These are phyloP conservation scores for Cyclophora punctaria DNA, from an alignment of 2,888 invertebrate species.

Conservation along the genomic window DNA sequence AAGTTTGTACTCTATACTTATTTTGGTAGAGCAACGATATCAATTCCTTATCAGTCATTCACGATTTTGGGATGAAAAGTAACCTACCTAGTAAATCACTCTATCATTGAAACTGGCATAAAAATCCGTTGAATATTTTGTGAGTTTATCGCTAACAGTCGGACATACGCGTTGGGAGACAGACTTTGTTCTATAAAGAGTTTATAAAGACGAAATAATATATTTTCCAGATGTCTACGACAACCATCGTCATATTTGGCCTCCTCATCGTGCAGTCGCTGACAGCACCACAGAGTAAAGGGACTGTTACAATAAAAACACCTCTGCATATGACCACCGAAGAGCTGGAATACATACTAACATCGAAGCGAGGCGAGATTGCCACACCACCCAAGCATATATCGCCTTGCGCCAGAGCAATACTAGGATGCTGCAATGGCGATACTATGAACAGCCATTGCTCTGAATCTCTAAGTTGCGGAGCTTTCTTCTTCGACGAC, in stretches of 20 bases:
- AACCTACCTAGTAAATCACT: no score
- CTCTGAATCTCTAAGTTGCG: constrained; percentile 82
- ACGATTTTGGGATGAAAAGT: no score
- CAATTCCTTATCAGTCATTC: no score
- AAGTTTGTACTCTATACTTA: no score
- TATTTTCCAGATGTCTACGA: constrained; percentile 39
- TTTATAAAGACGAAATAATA: neutral
- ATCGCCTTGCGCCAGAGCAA: constrained; percentile 83
- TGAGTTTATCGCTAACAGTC: no score
- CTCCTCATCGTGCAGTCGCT: constrained; percentile 27
- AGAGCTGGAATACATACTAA: constrained; percentile 47
- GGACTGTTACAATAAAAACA: constrained; percentile 42
- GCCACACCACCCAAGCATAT: constrained; percentile 39
- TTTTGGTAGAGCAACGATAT: no score
- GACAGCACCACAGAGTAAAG: constrained; percentile 29
- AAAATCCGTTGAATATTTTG: no score
- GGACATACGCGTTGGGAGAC: no score
- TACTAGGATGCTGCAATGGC: constrained; percentile 81
- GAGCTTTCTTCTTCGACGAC: constrained; percentile 83
- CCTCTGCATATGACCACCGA: constrained; percentile 40
- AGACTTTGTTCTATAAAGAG: no score
- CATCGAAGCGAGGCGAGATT: constrained; percentile 32
- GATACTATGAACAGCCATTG: constrained; percentile 72
- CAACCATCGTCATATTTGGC: constrained; percentile 22
- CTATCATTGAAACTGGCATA: no score